Percentiles rank a stretch among this genome's conserved stretches.
phyloP scores from a whole-genome alignment of 2,113 vertebrate genomes.

The Caretta caretta region DNA sequence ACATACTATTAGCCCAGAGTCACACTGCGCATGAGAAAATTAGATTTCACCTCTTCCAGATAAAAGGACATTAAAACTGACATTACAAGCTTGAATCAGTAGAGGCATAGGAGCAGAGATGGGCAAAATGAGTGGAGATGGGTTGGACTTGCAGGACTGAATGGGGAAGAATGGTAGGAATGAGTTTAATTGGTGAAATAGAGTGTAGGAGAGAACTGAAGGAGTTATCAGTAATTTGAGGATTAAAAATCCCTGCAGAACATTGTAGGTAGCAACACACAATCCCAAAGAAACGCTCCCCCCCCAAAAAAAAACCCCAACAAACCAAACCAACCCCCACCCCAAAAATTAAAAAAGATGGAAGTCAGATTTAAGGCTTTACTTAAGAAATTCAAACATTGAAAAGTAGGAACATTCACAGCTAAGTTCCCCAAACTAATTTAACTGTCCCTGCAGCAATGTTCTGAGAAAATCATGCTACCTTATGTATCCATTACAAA shows the following conservation, averaged over 20 bases:
- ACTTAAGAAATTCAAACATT: neutral
- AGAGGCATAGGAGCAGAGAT: neutral
- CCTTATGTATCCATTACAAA: neutral
- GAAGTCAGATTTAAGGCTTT: neutral
- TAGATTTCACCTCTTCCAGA: neutral
- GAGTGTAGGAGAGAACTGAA: neutral
- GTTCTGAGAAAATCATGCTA: neutral
- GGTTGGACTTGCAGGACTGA: neutral
- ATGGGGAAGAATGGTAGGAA: neutral
- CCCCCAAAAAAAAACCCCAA: neutral
- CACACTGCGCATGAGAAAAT: neutral
- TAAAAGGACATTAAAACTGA: accelerated
- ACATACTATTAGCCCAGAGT: neutral
- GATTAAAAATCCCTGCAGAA: neutral
- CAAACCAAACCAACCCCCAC: neutral
- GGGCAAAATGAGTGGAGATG: neutral
- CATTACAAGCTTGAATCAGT: neutral
- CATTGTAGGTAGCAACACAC: neutral
- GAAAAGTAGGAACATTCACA: neutral
- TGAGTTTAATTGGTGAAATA: neutral
- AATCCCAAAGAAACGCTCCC: neutral
- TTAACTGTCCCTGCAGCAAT: neutral
- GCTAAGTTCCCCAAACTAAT: neutral
- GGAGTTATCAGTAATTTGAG: neutral
- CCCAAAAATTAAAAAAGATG: neutral